These are phyloP conservation scores for Drosophila siamana DNA, from an alignment of 2,888 invertebrate species.

Conservation along the genomic window DNA sequence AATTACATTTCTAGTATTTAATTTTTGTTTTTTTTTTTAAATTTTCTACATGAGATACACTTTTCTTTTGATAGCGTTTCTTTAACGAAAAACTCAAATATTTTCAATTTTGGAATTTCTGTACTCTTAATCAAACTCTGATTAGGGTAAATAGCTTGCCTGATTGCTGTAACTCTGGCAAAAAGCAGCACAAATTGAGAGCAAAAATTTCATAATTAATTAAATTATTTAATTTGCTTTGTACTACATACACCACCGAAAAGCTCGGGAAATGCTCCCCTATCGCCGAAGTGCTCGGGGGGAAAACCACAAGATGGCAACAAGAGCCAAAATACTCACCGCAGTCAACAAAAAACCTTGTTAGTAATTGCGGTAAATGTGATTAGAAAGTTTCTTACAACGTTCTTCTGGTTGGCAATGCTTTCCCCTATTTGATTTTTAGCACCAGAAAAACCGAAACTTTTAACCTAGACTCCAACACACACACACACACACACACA, in stretches of 20 bases:
- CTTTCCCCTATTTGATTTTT: constrained; percentile 75
- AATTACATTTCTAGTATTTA: no score
- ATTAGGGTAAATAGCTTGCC: constrained; percentile 48
- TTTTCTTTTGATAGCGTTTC: no score
- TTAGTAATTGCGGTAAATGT: constrained; percentile 82
- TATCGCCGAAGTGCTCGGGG: neutral
- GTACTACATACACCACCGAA: constrained; percentile 34
- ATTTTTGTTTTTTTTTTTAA: no score
- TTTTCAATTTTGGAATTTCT: constrained; percentile 4
- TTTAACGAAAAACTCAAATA: neutral
- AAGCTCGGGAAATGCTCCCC: neutral
- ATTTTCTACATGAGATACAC: no score
- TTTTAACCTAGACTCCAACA: constrained; percentile 69
- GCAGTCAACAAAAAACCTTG: constrained; percentile 72
- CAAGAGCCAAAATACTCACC: constrained; percentile 45
- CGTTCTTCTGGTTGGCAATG: constrained; percentile 47
- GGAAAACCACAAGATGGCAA: constrained; percentile 42
- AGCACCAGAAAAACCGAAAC: constrained; percentile 75
- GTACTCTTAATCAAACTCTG: constrained; percentile 32
- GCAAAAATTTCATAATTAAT: constrained; percentile 74
- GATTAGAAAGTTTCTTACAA: constrained; percentile 80
- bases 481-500: constrained; percentile 15
- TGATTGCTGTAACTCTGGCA: constrained; percentile 42
- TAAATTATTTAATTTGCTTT: constrained; percentile 74
- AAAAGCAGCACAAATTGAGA: constrained; percentile 42